Base-by-base conservation (phyloP, 2,888 invertebrate genomes). In the Drosophila maculinotata region DNA sequence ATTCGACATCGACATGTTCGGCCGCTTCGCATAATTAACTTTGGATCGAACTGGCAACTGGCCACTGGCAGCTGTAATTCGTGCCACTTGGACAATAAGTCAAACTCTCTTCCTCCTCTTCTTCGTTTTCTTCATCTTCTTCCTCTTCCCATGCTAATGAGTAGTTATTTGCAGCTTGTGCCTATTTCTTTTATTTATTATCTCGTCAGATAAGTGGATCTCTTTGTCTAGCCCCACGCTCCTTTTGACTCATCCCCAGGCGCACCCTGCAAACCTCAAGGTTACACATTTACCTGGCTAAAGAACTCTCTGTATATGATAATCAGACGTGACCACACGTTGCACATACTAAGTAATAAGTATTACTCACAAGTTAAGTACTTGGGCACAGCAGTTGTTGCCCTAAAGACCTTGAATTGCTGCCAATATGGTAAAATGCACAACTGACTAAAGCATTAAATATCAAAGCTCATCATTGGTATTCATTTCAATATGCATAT, bases 21-120 rank as follows among this genome's bases (percentile, higher is more conserved):
- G 12, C 26, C n/a, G 35, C 33, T 10, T 25, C 42, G 51, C 69
- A 57, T 56, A 74, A 62, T 41, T 56, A 60, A 36, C 60, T 60
- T 49, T 9, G 49, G 6, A 36, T 62, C 54, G 47, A 72, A 58
- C 65, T 12, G 10, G 25, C 26, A n/a, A n/a, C n/a, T n/a, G n/a
- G 62, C 58, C 82, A 70, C 53, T 70, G n/a, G 30, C 26, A 23
- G 42, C 49, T 54, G 77, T 58, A 47, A 72, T 59, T 67, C 44
- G 60, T 47, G 62, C 58, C 82, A 70, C 53, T 70, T 70, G 57
- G 39, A 49, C 42, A 66, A 62, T 67, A 51, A 56, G 20, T 30
- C 57, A 41, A 44, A 39, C 45, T 48, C 38, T 68, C 49, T 30
- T 63, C 49, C 17, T 53, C n/a, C n/a, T n/a, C 9, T 30, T 10